Evolutionary conservation across 2,797 vertebrate species (phyloP).

Genomic region (Melanotaenia pygmaea): DNA sequence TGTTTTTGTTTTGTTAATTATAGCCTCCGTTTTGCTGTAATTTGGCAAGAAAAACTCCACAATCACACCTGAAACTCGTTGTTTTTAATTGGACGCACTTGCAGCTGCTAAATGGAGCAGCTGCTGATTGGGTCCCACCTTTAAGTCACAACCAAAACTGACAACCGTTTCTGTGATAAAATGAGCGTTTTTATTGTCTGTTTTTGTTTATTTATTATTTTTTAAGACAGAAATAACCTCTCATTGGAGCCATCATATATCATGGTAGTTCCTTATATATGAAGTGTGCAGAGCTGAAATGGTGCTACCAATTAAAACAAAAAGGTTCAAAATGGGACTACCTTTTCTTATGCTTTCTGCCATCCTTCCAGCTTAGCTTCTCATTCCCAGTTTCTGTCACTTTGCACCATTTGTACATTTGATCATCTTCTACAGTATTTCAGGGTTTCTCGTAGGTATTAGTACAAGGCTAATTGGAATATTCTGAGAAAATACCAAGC

Average conservation of each 20-base stretch:
- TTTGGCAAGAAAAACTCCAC: constrained; percentile 1
- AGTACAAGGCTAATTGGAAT: constrained; percentile 11
- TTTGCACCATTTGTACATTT: neutral
- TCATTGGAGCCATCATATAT: neutral
- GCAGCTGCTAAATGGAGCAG: constrained; percentile 18
- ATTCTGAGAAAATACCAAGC: neutral
- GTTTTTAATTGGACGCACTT: constrained; percentile 35
- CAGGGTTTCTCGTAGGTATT: constrained; percentile 9
- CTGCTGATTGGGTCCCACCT: constrained; percentile 37
- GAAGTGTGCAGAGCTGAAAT: neutral
- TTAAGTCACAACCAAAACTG: neutral
- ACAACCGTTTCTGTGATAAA: neutral
- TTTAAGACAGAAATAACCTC: neutral
- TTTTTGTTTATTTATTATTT: too few relatives aligned
- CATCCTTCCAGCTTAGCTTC: neutral
- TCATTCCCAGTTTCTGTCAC: neutral
- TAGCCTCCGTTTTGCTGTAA: neutral
- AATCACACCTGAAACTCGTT: constrained; percentile 26
- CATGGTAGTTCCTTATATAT: neutral
- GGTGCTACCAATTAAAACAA: neutral
- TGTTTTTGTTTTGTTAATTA: neutral
- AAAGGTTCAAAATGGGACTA: too few relatives aligned
- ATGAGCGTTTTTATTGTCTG: too few relatives aligned
- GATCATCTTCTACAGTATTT: neutral
- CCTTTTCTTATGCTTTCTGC: neutral